Conservation (phyloP, 2,797 vertebrate genomes). For the Tragelaphus oryx region DNA sequence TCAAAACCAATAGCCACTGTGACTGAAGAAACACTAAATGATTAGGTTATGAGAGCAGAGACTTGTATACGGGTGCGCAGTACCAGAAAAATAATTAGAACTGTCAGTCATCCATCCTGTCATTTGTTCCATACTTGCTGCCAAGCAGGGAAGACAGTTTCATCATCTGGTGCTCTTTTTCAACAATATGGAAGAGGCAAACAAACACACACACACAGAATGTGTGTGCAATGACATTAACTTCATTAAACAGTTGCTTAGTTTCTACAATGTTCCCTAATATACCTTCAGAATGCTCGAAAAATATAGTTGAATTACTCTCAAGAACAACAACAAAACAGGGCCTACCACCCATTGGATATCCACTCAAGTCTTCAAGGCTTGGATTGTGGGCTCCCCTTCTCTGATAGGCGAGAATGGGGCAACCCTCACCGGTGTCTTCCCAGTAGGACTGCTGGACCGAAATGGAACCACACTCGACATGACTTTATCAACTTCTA, state of each 20-base stretch:
- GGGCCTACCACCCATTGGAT: fast-evolving
- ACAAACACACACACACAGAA: background rate
- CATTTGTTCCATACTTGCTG: background rate
- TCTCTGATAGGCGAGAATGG: background rate
- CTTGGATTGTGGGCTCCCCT: background rate
- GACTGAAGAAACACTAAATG: background rate
- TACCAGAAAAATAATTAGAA: background rate
- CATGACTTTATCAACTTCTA: background rate
- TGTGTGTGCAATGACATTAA: background rate
- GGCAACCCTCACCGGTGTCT: fast-evolving
- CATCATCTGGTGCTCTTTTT: background rate
- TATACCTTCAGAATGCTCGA: background rate
- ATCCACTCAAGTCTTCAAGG: background rate
- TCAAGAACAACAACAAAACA: background rate
- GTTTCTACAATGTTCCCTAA: background rate
- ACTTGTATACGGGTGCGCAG: background rate
- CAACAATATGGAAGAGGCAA: background rate
- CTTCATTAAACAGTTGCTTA: background rate
- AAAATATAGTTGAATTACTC: background rate
- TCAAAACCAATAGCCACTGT: background rate
- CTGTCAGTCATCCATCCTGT: background rate
- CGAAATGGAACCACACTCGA: background rate
- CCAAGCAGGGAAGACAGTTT: background rate
- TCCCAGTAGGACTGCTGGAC: fast-evolving
- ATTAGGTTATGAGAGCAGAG: background rate